These are phyloP conservation scores for Manduca sexta DNA, from an alignment of 1,140 invertebrate genomes.

Conservation along the genomic window DNA sequence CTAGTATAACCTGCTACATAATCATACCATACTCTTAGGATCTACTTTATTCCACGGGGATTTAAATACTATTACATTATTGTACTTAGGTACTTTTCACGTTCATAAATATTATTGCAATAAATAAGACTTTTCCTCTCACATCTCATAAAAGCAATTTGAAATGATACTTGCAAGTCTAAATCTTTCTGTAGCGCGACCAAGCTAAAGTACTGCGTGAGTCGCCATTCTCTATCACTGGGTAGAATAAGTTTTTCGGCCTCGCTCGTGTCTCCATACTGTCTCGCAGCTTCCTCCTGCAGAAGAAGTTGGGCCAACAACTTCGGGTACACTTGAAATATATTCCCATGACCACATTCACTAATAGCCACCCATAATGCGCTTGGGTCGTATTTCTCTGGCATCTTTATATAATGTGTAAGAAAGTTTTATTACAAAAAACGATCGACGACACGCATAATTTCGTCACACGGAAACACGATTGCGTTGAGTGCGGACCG, in stretches of 20 bases:
- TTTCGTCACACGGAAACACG: conserved; percentile 18
- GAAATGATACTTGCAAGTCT: conserved; percentile 35
- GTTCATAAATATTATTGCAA: too few species aligned
- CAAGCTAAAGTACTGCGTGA: conserved; percentile 82
- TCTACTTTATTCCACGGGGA: too few species aligned
- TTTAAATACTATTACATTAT: too few species aligned
- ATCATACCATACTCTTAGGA: too few species aligned
- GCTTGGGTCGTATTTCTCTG: conserved; percentile 54
- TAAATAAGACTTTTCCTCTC: too few species aligned
- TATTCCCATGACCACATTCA: conserved; percentile 65
- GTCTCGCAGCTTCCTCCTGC: conserved; percentile 59
- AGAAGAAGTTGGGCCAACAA: conserved; percentile 62
- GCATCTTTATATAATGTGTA: conserved; percentile 7
- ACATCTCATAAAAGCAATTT: too few species aligned
- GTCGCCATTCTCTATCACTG: conserved; percentile 82
- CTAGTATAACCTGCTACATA: too few species aligned
- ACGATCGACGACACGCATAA: neutral
- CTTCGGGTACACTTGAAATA: conserved; percentile 69
- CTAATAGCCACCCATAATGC: conserved; percentile 71
- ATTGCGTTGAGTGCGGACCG: conserved; percentile 29
- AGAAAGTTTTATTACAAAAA: conserved; percentile 7
- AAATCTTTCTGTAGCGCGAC: conserved; percentile 78
- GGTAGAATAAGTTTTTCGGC: conserved; percentile 73
- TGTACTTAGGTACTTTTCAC: too few species aligned
- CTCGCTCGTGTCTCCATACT: conserved; percentile 55